Conservation (phyloP, 2,888 invertebrate genomes). For the Phyllotreta cruciferae region DNA sequence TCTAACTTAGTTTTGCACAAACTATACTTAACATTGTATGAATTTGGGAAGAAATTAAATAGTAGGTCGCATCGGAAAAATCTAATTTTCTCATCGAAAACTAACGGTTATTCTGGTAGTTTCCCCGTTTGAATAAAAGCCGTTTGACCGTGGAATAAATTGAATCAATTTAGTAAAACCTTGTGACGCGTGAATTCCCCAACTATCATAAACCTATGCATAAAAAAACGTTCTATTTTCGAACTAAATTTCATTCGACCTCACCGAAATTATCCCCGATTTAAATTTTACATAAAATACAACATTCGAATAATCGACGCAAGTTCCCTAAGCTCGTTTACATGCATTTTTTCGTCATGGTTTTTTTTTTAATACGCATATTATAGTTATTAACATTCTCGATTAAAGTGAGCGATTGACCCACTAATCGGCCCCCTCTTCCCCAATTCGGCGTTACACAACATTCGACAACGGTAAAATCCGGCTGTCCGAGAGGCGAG, state of each 20-base stretch:
- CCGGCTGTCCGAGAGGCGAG: not conserved
- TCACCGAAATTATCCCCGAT: too few species aligned
- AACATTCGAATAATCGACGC: too few species aligned
- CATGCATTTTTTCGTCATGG: too few species aligned
- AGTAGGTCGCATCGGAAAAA: too few species aligned
- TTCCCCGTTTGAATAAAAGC: not conserved
- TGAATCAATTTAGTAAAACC: slow-evolving; percentile 6
- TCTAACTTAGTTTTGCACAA: too few species aligned
- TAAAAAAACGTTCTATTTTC: not conserved
- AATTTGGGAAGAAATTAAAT: too few species aligned
- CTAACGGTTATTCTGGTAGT: not conserved
- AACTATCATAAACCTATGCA: not conserved
- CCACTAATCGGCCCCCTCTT: not conserved
- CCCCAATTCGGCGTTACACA: not conserved
- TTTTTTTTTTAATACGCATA: too few species aligned
- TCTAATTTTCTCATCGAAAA: not conserved
- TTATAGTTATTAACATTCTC: too few species aligned
- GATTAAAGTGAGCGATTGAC: not conserved
- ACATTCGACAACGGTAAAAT: slow-evolving; percentile 7
- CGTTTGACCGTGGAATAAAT: slow-evolving; percentile 5
- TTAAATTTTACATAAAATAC: too few species aligned
- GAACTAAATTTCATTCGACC: too few species aligned
- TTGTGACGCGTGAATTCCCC: not conserved
- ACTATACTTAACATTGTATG: too few species aligned
- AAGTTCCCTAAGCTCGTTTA: too few species aligned